Evolutionary conservation across 2,888 invertebrate genomes (phyloP).

Genomic region (Hirtodrosophila cameraria): DNA sequence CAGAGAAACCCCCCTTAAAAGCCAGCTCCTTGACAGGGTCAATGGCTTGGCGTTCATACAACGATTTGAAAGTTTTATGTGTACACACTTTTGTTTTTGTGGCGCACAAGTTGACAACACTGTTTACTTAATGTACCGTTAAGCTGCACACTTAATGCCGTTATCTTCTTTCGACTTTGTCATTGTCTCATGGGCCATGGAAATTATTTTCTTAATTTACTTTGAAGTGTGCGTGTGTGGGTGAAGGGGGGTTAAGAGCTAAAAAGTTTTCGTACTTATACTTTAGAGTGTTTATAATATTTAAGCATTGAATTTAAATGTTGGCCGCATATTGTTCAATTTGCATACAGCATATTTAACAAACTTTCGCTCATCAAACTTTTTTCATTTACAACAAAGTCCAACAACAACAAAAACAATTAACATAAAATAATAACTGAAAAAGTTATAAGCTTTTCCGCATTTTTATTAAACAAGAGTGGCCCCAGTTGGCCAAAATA

Average conservation of each 20-base stretch:
- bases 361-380: slow-evolving; percentile 57
- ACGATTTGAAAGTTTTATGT: slow-evolving; percentile 57
- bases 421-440: slow-evolving; percentile 54
- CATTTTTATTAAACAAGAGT: slow-evolving; percentile 35
- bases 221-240: slow-evolving; percentile 30
- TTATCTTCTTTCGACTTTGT: slow-evolving; percentile 43
- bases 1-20: slow-evolving; percentile 12
- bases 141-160: slow-evolving; percentile 71
- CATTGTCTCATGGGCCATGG: slow-evolving; percentile 34
- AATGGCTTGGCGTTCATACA: slow-evolving; percentile 50
- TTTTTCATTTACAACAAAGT: slow-evolving; percentile 60
- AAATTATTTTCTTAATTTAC: slow-evolving; percentile 68
- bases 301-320: slow-evolving; percentile 39
- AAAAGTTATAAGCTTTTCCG: slow-evolving; percentile 49
- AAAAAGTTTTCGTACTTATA: background rate
- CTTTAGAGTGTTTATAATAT: slow-evolving; percentile 27
- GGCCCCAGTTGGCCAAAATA: slow-evolving; percentile 5
- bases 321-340: slow-evolving; percentile 26
- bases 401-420: slow-evolving; percentile 49
- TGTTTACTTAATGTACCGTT: slow-evolving; percentile 78
- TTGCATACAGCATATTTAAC: slow-evolving; percentile 28
- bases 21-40: slow-evolving; percentile 56
- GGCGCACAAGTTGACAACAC: slow-evolving; percentile 60
- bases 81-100: slow-evolving; percentile 33
- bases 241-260: background rate